Evolutionary conservation across 1,140 invertebrate species (phyloP).

Genomic region (Tetragonula clypearis): DNA sequence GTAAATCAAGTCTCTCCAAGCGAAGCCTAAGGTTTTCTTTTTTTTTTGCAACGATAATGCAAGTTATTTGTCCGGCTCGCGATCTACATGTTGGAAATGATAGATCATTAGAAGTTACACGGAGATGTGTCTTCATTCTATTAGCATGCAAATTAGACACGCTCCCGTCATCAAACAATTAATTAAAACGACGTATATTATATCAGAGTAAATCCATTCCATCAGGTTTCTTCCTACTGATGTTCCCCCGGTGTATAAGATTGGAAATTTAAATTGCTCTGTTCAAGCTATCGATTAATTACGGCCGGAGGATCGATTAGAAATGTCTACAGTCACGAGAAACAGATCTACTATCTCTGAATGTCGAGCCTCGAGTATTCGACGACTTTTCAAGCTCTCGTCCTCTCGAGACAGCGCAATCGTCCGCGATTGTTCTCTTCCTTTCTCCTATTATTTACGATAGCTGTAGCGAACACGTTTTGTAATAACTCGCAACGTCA

Average conservation of each 20-base stretch:
- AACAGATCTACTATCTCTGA: background rate
- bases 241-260: background rate
- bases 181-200: slow-evolving; percentile 14
- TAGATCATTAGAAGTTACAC: slow-evolving; percentile 15
- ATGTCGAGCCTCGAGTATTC: no score
- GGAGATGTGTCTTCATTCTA: slow-evolving; percentile 3
- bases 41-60: background rate
- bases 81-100: background rate
- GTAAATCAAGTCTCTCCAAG: background rate
- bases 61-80: background rate
- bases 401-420: no score
- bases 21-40: background rate
- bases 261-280: background rate
- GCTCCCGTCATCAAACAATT: slow-evolving; percentile 22
- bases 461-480: no score
- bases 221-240: no score
- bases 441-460: no score
- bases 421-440: no score
- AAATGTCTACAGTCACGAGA: background rate
- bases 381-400: no score
- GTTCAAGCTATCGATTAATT: background rate
- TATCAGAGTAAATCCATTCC: background rate
- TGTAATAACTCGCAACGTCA: no score
- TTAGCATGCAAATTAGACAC: slow-evolving; percentile 31
- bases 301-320: background rate